phyloP scores from a whole-genome alignment of 2,888 invertebrate genomes.

The Physocephala rufipes region DNA sequence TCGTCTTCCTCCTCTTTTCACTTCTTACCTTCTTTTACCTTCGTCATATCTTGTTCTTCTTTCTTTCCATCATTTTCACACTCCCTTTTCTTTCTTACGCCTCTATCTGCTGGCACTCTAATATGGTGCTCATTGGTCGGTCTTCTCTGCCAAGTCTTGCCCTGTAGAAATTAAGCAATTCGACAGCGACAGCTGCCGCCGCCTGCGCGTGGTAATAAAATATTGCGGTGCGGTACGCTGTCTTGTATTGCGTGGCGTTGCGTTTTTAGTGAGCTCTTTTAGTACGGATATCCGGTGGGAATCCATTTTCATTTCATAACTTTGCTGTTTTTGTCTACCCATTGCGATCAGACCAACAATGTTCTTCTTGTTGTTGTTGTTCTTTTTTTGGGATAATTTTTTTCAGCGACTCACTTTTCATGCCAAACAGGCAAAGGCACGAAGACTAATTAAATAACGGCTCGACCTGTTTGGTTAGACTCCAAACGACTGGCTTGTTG shows the following conservation, averaged over 20 bases:
- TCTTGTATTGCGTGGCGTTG: too few relatives aligned
- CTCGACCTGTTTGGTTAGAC: slow-evolving; percentile 4
- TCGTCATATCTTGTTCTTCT: background rate
- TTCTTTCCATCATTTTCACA: background rate
- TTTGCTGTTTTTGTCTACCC: background rate
- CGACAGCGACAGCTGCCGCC: background rate
- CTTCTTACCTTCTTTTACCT: background rate
- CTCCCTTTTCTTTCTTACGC: background rate
- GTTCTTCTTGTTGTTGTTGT: background rate
- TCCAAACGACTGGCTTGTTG: background rate
- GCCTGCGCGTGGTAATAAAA: slow-evolving; percentile 12
- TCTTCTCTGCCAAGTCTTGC: background rate
- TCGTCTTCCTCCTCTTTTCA: too few relatives aligned
- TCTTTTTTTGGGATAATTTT: too few relatives aligned
- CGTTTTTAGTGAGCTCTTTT: slow-evolving; percentile 12
- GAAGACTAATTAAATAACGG: slow-evolving; percentile 14
- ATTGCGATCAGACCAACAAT: too few relatives aligned
- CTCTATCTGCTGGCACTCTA: background rate
- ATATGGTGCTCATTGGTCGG: slow-evolving; percentile 11
- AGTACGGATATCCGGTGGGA: slow-evolving; percentile 30
- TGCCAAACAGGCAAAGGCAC: slow-evolving; percentile 10
- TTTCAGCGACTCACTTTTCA: slow-evolving; percentile 10
- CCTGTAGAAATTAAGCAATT: background rate
- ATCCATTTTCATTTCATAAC: slow-evolving; percentile 19
- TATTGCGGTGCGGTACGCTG: background rate